A percentile compares a stretch with the other conserved stretches of the same genome.
These are phyloP conservation scores for Rhinoraja longicauda DNA, from an alignment of 2,797 vertebrate species.

Conservation along the genomic window DNA sequence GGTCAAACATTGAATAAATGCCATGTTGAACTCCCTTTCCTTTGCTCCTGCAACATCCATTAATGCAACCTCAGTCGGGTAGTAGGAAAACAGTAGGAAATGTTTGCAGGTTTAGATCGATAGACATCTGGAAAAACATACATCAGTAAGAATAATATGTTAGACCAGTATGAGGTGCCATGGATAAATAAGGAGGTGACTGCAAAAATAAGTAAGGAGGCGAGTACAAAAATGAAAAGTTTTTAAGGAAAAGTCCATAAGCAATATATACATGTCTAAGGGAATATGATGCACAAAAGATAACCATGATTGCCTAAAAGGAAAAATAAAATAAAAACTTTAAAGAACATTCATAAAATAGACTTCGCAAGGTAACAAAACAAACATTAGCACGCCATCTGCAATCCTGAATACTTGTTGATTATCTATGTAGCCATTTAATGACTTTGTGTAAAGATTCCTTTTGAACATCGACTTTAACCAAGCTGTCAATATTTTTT, in stretches of 20 bases:
- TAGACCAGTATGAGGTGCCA: not conserved
- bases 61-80: not conserved
- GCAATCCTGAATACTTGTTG: no score
- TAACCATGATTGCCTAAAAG: not conserved
- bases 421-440: no score
- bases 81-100: not conserved
- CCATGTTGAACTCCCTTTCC: not conserved
- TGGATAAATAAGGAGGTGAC: not conserved
- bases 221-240: no score
- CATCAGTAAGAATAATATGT: not conserved
- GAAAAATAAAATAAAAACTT: not conserved
- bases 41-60: not conserved
- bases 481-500: no score
- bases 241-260: not conserved
- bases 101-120: not conserved
- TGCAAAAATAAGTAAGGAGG: not conserved
- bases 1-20: not conserved
- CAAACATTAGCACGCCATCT: not conserved
- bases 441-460: no score
- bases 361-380: not conserved
- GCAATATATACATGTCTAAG: no score
- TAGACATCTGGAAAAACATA: not conserved
- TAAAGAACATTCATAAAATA: not conserved
- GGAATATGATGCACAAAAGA: not conserved
- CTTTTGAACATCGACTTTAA: no score